Evolutionary conservation across 2,797 vertebrate species (phyloP).

Genomic region (Luscinia luscinia): DNA sequence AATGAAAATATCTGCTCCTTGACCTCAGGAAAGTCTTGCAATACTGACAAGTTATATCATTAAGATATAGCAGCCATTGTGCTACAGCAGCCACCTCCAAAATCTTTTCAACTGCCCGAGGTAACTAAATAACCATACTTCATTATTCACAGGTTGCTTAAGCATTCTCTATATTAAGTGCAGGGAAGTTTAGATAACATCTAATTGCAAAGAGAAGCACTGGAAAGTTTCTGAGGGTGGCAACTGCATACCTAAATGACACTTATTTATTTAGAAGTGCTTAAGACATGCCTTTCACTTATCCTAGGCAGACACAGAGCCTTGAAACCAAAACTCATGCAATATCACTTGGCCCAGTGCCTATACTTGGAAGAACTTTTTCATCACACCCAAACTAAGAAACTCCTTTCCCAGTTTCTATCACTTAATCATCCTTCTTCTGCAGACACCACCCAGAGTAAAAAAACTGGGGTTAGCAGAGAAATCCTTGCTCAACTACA

Average conservation of each 20-base stretch:
- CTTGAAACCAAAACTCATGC: slow-evolving; percentile 54
- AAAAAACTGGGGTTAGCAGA: slow-evolving; percentile 8
- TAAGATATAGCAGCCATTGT: not conserved
- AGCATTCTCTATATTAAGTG: slow-evolving; percentile 27
- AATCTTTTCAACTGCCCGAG: slow-evolving; percentile 1
- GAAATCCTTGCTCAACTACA: not conserved
- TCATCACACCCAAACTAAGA: slow-evolving; percentile 55
- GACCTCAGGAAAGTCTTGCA: slow-evolving; percentile 4
- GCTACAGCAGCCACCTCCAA: not conserved
- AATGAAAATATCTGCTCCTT: not conserved
- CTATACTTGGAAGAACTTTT: slow-evolving; percentile 55
- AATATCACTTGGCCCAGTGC: slow-evolving; percentile 43
- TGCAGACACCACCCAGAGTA: slow-evolving; percentile 41
- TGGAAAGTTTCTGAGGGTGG: slow-evolving; percentile 56
- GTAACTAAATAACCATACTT: slow-evolving; percentile 25
- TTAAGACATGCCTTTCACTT: slow-evolving; percentile 58
- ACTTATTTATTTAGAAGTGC: slow-evolving; percentile 63
- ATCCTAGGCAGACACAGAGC: slow-evolving; percentile 39
- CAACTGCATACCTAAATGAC: slow-evolving; percentile 61
- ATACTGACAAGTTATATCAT: not conserved
- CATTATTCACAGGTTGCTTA: slow-evolving; percentile 35
- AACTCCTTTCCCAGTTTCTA: slow-evolving; percentile 45
- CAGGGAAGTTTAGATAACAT: slow-evolving; percentile 61
- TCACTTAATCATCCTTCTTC: slow-evolving; percentile 42
- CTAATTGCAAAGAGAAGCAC: slow-evolving; percentile 43